Conservation (phyloP, 2,113 vertebrate genomes). For the Elgaria multicarinata region DNA sequence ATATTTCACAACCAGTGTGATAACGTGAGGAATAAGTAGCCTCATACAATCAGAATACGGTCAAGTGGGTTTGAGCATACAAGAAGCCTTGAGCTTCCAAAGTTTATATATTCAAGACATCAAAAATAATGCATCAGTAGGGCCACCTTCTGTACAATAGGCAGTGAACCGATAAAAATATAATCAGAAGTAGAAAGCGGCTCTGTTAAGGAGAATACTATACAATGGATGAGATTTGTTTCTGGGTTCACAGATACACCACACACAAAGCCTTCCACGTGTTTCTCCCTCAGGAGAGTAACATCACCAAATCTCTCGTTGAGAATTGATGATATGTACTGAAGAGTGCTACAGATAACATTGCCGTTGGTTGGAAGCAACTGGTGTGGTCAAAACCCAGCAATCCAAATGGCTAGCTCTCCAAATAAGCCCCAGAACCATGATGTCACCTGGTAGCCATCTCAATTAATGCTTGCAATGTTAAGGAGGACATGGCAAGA, state of each 20-base stretch:
- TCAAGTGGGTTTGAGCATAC: constrained; percentile 45
- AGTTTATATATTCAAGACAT: background rate
- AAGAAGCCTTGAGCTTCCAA: constrained; percentile 62
- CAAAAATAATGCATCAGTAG: background rate
- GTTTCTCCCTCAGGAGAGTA: constrained; percentile 56
- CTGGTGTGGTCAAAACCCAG: constrained; percentile 43
- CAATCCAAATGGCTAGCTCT: constrained; percentile 54
- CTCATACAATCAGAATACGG: constrained; percentile 41
- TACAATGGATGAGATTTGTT: constrained; percentile 21
- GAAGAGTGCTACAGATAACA: constrained; percentile 62
- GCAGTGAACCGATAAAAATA: constrained; percentile 50
- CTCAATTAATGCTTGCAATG: constrained; percentile 28
- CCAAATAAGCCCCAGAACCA: constrained; percentile 56
- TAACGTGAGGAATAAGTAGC: constrained; percentile 57
- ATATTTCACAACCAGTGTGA: constrained; percentile 64
- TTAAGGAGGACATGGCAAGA: background rate
- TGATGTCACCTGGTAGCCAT: constrained; percentile 23
- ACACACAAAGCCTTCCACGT: constrained; percentile 20
- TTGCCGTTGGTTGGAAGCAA: constrained; percentile 55
- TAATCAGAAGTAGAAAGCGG: constrained; percentile 54
- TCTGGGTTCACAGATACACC: constrained; percentile 27
- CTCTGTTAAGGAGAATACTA: constrained; percentile 23
- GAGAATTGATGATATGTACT: constrained; percentile 49
- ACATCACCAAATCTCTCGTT: constrained; percentile 55
- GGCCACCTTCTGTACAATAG: constrained; percentile 49